Conservation (phyloP, 2,888 invertebrate species). For the Pristionchus exspectatus region DNA sequence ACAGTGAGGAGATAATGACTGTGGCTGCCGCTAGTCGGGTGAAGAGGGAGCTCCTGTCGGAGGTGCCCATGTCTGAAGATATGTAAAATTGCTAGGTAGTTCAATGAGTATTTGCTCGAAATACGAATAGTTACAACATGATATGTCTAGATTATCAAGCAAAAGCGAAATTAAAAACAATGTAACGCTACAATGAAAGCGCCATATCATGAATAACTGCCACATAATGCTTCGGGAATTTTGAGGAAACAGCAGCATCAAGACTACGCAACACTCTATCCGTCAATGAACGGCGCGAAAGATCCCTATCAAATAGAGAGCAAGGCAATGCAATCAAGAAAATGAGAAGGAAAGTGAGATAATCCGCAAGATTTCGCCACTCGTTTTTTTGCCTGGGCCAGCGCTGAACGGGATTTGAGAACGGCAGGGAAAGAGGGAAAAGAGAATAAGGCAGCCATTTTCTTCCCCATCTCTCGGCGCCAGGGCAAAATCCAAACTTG, state of each 20-base stretch:
- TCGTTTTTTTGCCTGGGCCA: neutral
- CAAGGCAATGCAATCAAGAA: neutral
- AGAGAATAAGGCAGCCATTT: neutral
- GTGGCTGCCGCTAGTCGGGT: neutral
- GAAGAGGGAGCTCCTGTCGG: neutral
- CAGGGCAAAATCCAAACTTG: slow-evolving; percentile 37
- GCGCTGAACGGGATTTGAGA: slow-evolving; percentile 22
- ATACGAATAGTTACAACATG: too few species aligned
- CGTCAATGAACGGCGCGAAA: neutral
- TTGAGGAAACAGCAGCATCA: too few species aligned
- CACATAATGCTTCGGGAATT: too few species aligned
- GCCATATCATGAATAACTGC: too few species aligned
- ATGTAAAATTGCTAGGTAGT: too few species aligned
- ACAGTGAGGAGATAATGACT: slow-evolving; percentile 28
- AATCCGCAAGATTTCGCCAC: neutral
- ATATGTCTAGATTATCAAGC: too few species aligned
- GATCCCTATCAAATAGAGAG: neutral
- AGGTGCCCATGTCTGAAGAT: neutral
- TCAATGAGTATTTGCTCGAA: too few species aligned
- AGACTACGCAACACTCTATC: neutral
- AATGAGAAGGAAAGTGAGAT: slow-evolving; percentile 28
- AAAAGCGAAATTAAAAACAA: too few species aligned
- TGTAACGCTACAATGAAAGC: too few species aligned
- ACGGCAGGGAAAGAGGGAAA: slow-evolving; percentile 16
- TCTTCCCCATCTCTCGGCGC: neutral